Conservation (phyloP, 2,888 invertebrate species). For the Iphiclides podalirius region DNA sequence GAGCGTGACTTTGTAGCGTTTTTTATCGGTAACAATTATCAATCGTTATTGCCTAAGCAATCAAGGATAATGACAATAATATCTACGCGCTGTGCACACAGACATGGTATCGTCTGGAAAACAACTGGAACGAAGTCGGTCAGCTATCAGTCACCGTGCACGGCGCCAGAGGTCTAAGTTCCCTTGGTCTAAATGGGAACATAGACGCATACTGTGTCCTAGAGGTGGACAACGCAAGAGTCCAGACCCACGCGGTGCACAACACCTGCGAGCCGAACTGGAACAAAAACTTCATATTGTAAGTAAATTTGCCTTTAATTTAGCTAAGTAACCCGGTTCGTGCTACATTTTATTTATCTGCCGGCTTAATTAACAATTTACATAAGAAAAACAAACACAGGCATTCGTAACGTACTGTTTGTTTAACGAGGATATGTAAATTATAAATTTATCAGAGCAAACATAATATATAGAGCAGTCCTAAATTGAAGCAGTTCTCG, state of each 20-base stretch:
- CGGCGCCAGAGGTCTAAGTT: slow-evolving; percentile 56
- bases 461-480: too few relatives aligned
- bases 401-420: too few relatives aligned
- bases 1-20: slow-evolving; percentile 14
- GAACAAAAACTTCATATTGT: slow-evolving; percentile 69
- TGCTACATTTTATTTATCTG: too few relatives aligned
- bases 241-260: slow-evolving; percentile 63
- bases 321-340: too few relatives aligned
- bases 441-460: too few relatives aligned
- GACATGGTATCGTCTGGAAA: slow-evolving; percentile 64
- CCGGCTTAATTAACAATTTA: too few relatives aligned
- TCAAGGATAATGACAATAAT: too few relatives aligned
- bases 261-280: slow-evolving; percentile 61
- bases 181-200: slow-evolving; percentile 55
- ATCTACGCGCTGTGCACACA: slow-evolving; percentile 29
- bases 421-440: too few relatives aligned
- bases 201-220: slow-evolving; percentile 66
- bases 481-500: too few relatives aligned
- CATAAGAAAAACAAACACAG: too few relatives aligned
- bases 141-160: slow-evolving; percentile 62
- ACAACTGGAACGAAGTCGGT: slow-evolving; percentile 61
- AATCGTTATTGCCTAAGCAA: too few relatives aligned
- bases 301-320: too few relatives aligned
- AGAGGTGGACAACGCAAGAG: slow-evolving; percentile 65
- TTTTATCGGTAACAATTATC: slow-evolving; percentile 15